Evolutionary conservation across 2,888 invertebrate species (phyloP).

Genomic region (Cataglyphis cursor): DNA sequence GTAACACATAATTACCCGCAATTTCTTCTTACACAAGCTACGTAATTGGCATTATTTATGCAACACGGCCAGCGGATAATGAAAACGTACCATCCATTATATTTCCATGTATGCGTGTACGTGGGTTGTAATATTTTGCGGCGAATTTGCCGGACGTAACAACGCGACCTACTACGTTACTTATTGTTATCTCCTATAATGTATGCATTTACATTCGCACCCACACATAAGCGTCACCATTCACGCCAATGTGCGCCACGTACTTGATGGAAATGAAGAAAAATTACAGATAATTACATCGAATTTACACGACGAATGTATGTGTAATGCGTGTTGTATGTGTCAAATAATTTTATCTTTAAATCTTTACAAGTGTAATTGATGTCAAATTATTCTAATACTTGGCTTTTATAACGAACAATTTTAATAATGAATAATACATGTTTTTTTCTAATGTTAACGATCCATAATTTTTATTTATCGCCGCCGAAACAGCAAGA

Average conservation of each 20-base stretch:
- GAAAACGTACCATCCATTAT: slow-evolving; percentile 65
- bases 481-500: too few species aligned
- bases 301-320: neutral
- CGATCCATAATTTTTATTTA: neutral
- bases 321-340: neutral
- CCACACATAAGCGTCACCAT: neutral
- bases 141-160: slow-evolving; percentile 37
- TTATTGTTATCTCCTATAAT: slow-evolving; percentile 40
- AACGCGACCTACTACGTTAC: slow-evolving; percentile 2
- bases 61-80: slow-evolving; percentile 73
- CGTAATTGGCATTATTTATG: slow-evolving; percentile 69
- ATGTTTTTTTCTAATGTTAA: neutral
- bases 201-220: neutral
- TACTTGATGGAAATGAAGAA: slow-evolving; percentile 11
- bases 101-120: slow-evolving; percentile 50
- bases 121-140: slow-evolving; percentile 52
- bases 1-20: slow-evolving; percentile 52
- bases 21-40: slow-evolving; percentile 69
- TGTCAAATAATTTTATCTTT: neutral
- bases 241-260: neutral
- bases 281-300: slow-evolving; percentile 36
- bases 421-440: neutral
- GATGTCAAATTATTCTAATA: too few species aligned
- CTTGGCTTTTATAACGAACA: neutral
- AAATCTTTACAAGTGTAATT: neutral